Evolutionary conservation across 2,888 invertebrate species (phyloP), one percentile per base, ranked within the genome.

Genomic region (Linnaemya vulpina): DNA sequence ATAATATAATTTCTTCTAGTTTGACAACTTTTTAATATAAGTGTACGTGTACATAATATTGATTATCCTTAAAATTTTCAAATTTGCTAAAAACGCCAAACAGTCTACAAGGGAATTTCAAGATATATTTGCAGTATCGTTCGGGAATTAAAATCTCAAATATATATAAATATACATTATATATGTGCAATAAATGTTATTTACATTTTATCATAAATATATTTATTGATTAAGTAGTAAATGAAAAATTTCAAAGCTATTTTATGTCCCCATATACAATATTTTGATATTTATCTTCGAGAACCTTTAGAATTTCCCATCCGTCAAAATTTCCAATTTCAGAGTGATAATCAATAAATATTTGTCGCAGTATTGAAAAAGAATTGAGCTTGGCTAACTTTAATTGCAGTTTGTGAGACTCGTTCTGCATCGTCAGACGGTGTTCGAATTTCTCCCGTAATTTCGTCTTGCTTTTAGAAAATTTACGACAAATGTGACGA

Each of bases 341-440:
- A 4, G 78, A 63, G n/a, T 87, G 89, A 22, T 78, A 88, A 9
- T 74, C 86, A 0, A 88, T 38, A n/a, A 90, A 90, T 5, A 89
- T 81, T 68, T 89, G 87, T 9, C 89, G 87, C 58, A 91, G 35
- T 15, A 89, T 68, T 1, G 87, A 86, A 65, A 90, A 86, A 75
- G 88, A 89, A 0, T 89, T 86, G 53, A 89, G 86, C 51, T 89
- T 89, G 10, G 79, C 84, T 1, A 89, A 76, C 13, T 88, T 87
- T 3, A 90, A 73, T 70, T 88, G 86, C 55, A 89, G 68, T 7
- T 87, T 77, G 22, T 90, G 89, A 0, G 87, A 87, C 20, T 76
- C 81, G 4, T 86, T 80, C 60, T 89, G 89, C 60, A 87, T 62
- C 4, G 74, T 76, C 3, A 90, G 38, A 13, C 87, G 84, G 1